These are phyloP conservation scores for Macaria notata DNA, from an alignment of 2,888 invertebrate species.

Conservation along the genomic window DNA sequence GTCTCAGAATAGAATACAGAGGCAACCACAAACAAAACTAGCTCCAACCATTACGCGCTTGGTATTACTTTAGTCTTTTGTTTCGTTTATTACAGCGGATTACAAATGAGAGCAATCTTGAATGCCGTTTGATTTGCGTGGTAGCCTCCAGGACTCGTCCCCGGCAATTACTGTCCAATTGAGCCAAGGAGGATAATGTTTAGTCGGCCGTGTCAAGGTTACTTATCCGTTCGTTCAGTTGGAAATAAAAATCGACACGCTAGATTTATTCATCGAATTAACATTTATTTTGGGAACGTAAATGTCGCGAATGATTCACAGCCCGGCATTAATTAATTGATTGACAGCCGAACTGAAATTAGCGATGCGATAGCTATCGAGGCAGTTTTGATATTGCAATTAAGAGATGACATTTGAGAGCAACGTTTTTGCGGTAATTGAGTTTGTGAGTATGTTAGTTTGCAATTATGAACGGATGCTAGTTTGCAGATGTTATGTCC, in stretches of 20 bases:
- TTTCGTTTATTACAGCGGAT: too few species aligned
- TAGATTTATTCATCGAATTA: conserved; percentile 52
- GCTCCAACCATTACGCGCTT: too few species aligned
- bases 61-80: too few species aligned
- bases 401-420: too few species aligned
- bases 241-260: conserved; percentile 70
- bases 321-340: not conserved
- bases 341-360: conserved; percentile 2
- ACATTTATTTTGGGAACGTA: conserved; percentile 12
- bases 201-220: conserved; percentile 74
- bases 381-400: too few species aligned
- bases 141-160: conserved; percentile 42
- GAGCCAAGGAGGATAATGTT: conserved; percentile 76
- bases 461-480: too few species aligned
- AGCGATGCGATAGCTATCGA: too few species aligned
- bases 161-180: conserved; percentile 77
- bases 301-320: conserved; percentile 15
- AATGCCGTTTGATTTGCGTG: too few species aligned
- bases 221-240: conserved; percentile 62
- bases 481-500: too few species aligned
- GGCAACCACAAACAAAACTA: conserved; percentile 28
- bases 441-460: too few species aligned
- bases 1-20: conserved; percentile 72
- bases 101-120: too few species aligned
- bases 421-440: too few species aligned